Evolutionary conservation across 1,140 invertebrate genomes (phyloP), one percentile per base, ranked within the genome.

Genomic region (Achatina immaculata): DNA sequence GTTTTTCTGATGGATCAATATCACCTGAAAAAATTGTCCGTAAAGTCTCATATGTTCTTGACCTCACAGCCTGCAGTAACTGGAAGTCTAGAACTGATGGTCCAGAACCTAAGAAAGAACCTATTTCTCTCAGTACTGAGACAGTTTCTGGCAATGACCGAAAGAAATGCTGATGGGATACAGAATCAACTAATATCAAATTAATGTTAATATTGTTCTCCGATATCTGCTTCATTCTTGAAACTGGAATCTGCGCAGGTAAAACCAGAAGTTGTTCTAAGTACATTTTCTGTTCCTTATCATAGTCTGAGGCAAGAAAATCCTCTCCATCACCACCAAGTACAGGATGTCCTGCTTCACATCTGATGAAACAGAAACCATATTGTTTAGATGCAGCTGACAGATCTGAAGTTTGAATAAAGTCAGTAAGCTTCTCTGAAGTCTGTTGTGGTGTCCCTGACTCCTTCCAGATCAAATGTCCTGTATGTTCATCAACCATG

Each of bases 141-240:
- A 89, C 81, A 24, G 88, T 87, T 68, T 84, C 83, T 58, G 87
- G 85, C 65, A 91, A 66, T n/a, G 88, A 89, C 36, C 90, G 75
- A 80, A 85, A 89, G 73, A 91, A 90, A 85, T 91, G 90, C 80
- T 86, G 83, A 42, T 85, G 76, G 42, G 90, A 89, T 31, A 90
- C 84, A 21, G 90, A 91, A 79, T 91, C 90, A 36, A 90, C 78
- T 62, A 90, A 88, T 38, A 91, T 83, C 7, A 90, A 62, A 83
- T 90, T 91, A 40, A 90, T 81, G 81, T 88, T 90, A 4, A 90
- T 83, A 11, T 66, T 38, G 19, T 69, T 51, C 69, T 51, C 62
- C 31, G 11, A 68, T 21, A 34, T 7, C 42, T 1, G 16, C 21
- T 31, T 31, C 4, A 43, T 34, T 48, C 21, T 24, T 34, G 34